A percentile compares a stretch with the other conserved stretches of the same genome.
These are phyloP conservation scores for Nomada lathburiana DNA, from an alignment of 2,888 invertebrate species.

Conservation along the genomic window DNA sequence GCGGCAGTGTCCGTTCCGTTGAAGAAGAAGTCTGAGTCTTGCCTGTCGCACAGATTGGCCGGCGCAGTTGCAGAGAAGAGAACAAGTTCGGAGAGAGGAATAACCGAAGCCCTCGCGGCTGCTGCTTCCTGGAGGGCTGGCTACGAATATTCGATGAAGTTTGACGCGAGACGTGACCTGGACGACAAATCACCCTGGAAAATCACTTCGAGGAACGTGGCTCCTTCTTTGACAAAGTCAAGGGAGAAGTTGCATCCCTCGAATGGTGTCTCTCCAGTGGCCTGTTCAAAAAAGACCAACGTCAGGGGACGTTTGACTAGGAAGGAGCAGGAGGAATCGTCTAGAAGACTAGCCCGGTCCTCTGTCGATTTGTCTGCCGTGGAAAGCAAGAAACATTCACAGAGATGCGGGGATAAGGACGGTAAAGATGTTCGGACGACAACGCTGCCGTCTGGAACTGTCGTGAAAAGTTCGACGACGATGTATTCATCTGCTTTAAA, in stretches of 20 bases:
- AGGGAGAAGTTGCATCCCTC: conserved; percentile 3
- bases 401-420: conserved; percentile 70
- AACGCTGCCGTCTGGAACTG: conserved; percentile 78
- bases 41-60: conserved; percentile 53
- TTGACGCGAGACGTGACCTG: background rate
- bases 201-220: conserved; percentile 6
- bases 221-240: background rate
- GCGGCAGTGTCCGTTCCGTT: background rate
- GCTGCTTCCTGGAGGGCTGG: conserved; percentile 23
- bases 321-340: conserved; percentile 76
- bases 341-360: conserved; percentile 81
- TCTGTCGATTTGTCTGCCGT: conserved; percentile 84
- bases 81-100: background rate
- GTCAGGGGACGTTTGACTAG: conserved; percentile 68
- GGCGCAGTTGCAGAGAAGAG: conserved; percentile 27
- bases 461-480: conserved; percentile 83
- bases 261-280: background rate
- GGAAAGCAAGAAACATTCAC: conserved; percentile 83
- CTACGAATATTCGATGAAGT: conserved; percentile 12
- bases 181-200: conserved; percentile 18
- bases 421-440: conserved; percentile 25
- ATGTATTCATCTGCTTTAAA: conserved; percentile 80
- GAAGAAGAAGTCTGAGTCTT: conserved; percentile 67
- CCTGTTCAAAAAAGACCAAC: conserved; percentile 19
- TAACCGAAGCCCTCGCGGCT: background rate